Base-by-base conservation (phyloP, 2,888 invertebrate species). In the Nomada lathburiana region DNA sequence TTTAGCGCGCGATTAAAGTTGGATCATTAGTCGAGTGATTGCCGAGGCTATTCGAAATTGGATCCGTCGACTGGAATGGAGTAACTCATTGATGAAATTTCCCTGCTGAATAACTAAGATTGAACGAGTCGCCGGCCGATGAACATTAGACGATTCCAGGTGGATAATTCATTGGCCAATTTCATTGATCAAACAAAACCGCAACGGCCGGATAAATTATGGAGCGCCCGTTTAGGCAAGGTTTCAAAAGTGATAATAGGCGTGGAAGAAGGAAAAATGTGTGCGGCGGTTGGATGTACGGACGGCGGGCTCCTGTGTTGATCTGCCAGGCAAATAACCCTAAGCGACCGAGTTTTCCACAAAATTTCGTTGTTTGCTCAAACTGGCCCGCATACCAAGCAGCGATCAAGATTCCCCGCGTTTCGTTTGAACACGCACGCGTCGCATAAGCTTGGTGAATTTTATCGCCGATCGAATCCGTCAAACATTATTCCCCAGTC, bases 321-420 rank as follows among this genome's bases (percentile, higher is more conserved):
- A 88, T 85, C 76, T 71, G 77, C 83, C 75, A 71, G 69, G 82
- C 73, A 89, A 89, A 89, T 86, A 88, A 36, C 67, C 82, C 69
- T 84, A 77, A 87, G 82, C 85, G 85, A 65, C 75, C 82, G 73
- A 89, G 88, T 88, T 88, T 89, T 83, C 79, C 67, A 77, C 78
- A 71, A 87, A 87, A 86, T 90, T 85, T 86, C 80, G 72, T 71
- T 90, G 89, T 90, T 90, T 90, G 87, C 85, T 59, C 84, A 75
- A 80, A 83, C 83, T 84, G 82, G 80, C 76, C 85, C 67, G 89
- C 87, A 90, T 92, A 91, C 88, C 84, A 89, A 91, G 80, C 85
- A 84, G 79, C 82, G 79, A 84, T 84, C 76, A 65, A 75, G 71
- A 73, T 80, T 82, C 83, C 26, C 60, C 7, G 16, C 78, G 36